Evolutionary conservation across 2,113 vertebrate genomes (phyloP), one percentile per base, ranked within the genome.

Genomic region (Ctenomys sociabilis): DNA sequence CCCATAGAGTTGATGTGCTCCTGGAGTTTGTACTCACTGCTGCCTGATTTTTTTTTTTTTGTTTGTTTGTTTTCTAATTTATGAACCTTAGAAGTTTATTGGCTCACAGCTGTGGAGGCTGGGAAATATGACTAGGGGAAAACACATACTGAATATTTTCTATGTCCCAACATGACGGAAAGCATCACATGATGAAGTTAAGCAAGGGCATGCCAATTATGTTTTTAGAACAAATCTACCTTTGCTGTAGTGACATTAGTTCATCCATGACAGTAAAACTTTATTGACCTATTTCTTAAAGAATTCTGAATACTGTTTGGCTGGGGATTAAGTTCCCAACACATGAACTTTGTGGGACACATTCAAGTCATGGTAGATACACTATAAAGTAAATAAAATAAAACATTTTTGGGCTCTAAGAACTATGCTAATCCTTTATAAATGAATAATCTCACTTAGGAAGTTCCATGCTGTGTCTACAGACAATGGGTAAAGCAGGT

Each of bases 351-450:
- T 49, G 26, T 6, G 32, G 57, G 30, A 52, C 28, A 68, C 19
- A 24, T 66, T 66, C 14, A 81, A 22, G 45, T 2, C 40, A 72
- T 7, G 30, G 7, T 35, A 72, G 17, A 72, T 49, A 72, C 52
- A 26, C 32, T 68, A 87, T 88, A 35, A 92, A 88, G 1, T 77
- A 28, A 78, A 85, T 70, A 94, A 95, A 95, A 88, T 30, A 52
- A 90, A 94, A 93, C 14, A 77, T 84, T 10, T 61, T 54, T 80
- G 5, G 43, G 2, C 17, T 81, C 57, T 75, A 84, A 85, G 90
- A 92, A 85, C 2, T 40, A 85, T 86, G 21, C 22, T 8, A 91
- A 3, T 89, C 70, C 24, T 81, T 72, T 43, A 82, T 77, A 28
- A 49, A 80, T 91, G 37, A 57, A 83, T 91, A 91, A 93, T 84